A percentile compares a stretch with the other conserved stretches of the same genome.
These are phyloP conservation scores for Atherix ibis DNA, from an alignment of 2,888 invertebrate species.

Conservation along the genomic window DNA sequence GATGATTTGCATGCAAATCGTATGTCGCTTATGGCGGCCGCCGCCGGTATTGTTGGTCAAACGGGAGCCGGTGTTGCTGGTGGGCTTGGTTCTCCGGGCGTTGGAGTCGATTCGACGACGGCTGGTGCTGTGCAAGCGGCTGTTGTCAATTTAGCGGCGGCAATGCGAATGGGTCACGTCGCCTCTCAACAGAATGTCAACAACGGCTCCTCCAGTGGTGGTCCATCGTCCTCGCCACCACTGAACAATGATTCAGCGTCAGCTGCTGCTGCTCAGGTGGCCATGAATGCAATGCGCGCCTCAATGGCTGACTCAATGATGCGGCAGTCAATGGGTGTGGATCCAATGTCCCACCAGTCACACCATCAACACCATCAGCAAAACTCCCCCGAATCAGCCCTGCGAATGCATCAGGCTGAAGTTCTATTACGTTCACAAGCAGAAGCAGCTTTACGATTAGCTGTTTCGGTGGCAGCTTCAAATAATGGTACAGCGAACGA, in stretches of 20 bases:
- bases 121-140: conserved; percentile 53
- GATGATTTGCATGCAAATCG: conserved; percentile 44
- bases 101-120: conserved; percentile 34
- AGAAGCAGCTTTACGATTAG: conserved; percentile 66
- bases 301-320: conserved; percentile 40
- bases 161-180: conserved; percentile 45
- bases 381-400: conserved; percentile 32
- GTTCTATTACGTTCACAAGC: conserved; percentile 70
- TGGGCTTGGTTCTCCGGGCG: conserved; percentile 25
- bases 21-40: conserved; percentile 56
- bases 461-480: conserved; percentile 51
- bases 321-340: conserved; percentile 35
- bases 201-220: conserved; percentile 10
- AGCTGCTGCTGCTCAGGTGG: conserved; percentile 37
- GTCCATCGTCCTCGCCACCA: conserved; percentile 23
- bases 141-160: conserved; percentile 59
- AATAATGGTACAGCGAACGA: conserved; percentile 13
- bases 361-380: conserved; percentile 19
- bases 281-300: conserved; percentile 44
- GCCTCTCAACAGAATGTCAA: conserved; percentile 16
- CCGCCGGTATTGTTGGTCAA: conserved; percentile 45
- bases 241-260: conserved; percentile 32
- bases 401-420: conserved; percentile 66
- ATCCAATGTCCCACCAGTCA: conserved; percentile 26
- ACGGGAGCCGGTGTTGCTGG: conserved; percentile 42